Conservation (phyloP, 2,888 invertebrate species). For the Prosopocoilus inquinatus region DNA sequence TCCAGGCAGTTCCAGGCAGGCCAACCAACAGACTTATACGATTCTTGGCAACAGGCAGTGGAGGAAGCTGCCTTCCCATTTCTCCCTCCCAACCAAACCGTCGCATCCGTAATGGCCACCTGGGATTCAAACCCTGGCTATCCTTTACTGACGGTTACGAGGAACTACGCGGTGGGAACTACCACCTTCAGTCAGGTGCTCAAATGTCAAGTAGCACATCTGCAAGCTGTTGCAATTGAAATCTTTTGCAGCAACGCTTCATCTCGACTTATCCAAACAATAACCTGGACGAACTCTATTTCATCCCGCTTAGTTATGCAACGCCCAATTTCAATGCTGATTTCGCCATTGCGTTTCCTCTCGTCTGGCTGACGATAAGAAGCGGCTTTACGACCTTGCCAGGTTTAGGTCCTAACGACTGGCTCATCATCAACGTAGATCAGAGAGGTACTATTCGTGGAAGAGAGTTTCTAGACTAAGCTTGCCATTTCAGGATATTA, state of each 20-base stretch:
- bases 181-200: conserved; percentile 9
- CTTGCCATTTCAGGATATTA: conserved; percentile 56
- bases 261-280: conserved; percentile 6
- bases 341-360: conserved; percentile 54
- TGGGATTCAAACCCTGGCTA: conserved; percentile 17
- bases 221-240: no score
- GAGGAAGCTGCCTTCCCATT: not conserved
- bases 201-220: not conserved
- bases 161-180: conserved; percentile 7
- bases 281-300: conserved; percentile 47
- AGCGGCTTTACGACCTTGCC: conserved; percentile 31
- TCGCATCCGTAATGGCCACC: conserved; percentile 11
- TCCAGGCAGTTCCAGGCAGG: conserved; percentile 10
- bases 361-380: conserved; percentile 51
- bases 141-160: conserved; percentile 16
- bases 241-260: conserved; percentile 6
- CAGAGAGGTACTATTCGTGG: conserved; percentile 55
- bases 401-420: conserved; percentile 45
- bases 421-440: conserved; percentile 65
- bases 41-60: conserved; percentile 9
- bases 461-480: not conserved
- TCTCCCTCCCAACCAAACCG: conserved; percentile 1
- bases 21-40: conserved; percentile 10
- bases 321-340: conserved; percentile 36
- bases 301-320: conserved; percentile 57